Evolutionary conservation across 2,888 invertebrate species (phyloP).

Genomic region (Ennomos quercinarius): DNA sequence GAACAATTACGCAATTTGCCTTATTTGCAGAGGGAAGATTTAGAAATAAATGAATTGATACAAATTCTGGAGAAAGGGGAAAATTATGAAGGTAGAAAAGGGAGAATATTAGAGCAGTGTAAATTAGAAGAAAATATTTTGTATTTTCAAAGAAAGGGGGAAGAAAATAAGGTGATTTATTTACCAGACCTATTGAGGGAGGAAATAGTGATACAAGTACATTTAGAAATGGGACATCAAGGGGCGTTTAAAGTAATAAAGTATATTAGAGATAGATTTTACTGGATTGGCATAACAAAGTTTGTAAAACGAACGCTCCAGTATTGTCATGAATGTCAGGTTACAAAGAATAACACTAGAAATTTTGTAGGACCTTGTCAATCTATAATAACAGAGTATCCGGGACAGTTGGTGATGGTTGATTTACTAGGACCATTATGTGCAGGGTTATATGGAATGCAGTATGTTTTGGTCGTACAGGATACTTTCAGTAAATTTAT

Average conservation of each 20-base stretch:
- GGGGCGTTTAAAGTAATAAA: background rate
- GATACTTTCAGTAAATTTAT: too few species aligned
- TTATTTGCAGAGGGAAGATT: background rate
- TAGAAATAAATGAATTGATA: background rate
- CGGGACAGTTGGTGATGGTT: too few species aligned
- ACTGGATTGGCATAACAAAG: background rate
- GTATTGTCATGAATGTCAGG: constrained; percentile 13
- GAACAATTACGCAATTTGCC: background rate
- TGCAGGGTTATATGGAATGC: too few species aligned
- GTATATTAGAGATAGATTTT: background rate
- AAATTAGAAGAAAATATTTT: background rate
- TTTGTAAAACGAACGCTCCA: background rate
- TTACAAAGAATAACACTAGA: constrained; percentile 26
- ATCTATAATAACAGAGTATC: too few species aligned
- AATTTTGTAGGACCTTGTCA: constrained; percentile 28
- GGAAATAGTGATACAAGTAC: background rate
- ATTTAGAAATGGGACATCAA: constrained; percentile 4
- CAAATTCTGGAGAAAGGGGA: too few species aligned
- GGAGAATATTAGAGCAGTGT: background rate
- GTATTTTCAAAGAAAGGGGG: background rate
- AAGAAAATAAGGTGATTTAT: background rate
- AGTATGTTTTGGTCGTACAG: too few species aligned
- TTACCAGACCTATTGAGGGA: constrained; percentile 3
- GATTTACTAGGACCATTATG: too few species aligned
- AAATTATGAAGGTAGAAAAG: background rate